phyloP scores from a whole-genome alignment of 2,888 invertebrate species.

The Trissonchulus latispiculum region DNA sequence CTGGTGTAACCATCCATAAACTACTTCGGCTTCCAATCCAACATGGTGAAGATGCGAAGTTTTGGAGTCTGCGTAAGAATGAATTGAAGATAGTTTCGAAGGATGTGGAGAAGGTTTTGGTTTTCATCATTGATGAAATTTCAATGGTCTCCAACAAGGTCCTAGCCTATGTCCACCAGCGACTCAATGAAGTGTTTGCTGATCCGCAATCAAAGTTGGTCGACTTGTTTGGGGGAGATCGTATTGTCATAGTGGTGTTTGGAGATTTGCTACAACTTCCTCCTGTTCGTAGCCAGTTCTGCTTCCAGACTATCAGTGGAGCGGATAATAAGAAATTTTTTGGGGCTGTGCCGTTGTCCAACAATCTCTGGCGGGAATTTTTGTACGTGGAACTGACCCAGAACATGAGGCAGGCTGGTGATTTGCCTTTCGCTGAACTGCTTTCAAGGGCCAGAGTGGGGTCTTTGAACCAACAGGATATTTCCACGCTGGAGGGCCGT shows the following conservation, averaged over 20 bases:
- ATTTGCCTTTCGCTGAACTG: background rate
- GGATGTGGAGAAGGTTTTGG: background rate
- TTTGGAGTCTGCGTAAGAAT: background rate
- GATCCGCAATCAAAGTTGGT: background rate
- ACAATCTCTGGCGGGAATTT: background rate
- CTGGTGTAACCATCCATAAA: background rate
- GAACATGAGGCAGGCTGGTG: constrained; percentile 3
- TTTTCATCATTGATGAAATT: background rate
- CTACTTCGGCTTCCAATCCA: background rate
- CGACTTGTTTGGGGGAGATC: too few relatives aligned
- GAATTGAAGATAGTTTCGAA: background rate
- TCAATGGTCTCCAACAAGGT: background rate
- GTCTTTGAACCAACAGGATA: background rate
- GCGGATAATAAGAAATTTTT: background rate
- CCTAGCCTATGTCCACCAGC: background rate
- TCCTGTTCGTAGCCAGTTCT: background rate
- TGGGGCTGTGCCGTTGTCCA: background rate
- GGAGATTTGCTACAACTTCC: background rate
- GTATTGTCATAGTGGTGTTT: background rate
- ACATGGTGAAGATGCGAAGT: background rate
- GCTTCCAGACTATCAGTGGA: background rate
- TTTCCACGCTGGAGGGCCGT: too few relatives aligned
- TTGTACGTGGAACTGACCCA: background rate
- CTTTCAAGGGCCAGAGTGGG: background rate
- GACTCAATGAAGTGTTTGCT: background rate